These are phyloP conservation scores for Leptopilina boulardi DNA, from an alignment of 1,140 invertebrate species.

Conservation along the genomic window DNA sequence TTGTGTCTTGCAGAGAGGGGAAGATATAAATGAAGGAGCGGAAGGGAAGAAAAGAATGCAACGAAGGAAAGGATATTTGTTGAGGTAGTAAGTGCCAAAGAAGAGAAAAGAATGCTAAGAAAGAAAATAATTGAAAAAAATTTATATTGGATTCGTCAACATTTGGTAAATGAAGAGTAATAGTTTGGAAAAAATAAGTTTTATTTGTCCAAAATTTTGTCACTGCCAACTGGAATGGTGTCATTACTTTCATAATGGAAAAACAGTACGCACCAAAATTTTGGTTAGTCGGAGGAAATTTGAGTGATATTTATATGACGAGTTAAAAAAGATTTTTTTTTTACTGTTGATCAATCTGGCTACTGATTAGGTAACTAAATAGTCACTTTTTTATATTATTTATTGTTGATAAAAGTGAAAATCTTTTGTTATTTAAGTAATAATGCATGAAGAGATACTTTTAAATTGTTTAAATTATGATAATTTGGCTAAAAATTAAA, in stretches of 20 bases:
- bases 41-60: slow-evolving; percentile 32
- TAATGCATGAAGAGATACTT: no score
- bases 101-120: slow-evolving; percentile 58
- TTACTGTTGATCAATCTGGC: slow-evolving; percentile 6
- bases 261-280: slow-evolving; percentile 50
- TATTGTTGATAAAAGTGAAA: background rate
- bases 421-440: background rate
- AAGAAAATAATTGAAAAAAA: slow-evolving; percentile 51
- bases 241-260: slow-evolving; percentile 49
- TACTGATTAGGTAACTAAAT: slow-evolving; percentile 40
- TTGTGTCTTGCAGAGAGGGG: background rate
- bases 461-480: background rate
- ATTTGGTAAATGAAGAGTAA: slow-evolving; percentile 37
- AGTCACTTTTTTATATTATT: no score
- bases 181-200: slow-evolving; percentile 14
- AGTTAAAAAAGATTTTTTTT: background rate
- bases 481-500: background rate
- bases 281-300: slow-evolving; percentile 45
- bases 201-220: slow-evolving; percentile 21
- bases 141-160: slow-evolving; percentile 40
- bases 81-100: slow-evolving; percentile 25
- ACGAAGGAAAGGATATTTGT: slow-evolving; percentile 22
- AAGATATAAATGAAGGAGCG: slow-evolving; percentile 1
- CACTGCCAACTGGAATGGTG: slow-evolving; percentile 59
- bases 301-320: slow-evolving; percentile 48